Base-by-base conservation (phyloP, 2,888 invertebrate species). In the Hyppa rectilinea region DNA sequence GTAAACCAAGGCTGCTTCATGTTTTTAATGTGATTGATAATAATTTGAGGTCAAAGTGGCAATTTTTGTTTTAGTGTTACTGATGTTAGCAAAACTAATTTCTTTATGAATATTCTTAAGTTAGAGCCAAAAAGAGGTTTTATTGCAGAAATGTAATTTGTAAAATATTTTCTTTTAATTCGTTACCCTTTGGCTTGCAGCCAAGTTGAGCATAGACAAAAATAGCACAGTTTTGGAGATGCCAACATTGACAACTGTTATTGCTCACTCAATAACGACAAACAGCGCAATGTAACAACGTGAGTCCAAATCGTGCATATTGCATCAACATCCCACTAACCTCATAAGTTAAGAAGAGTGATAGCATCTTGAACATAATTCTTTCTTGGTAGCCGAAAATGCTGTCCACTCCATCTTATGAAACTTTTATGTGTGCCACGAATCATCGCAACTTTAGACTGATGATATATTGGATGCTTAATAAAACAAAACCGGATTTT, bases 341-440 rank as follows among this genome's bases (percentile, higher is more conserved):
- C 82, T 79, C 79, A 82, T 82, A 67, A 63, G 55, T 78, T 82
- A 78, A 66, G 45, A 70, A 6, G 26, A 45, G 14, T 45, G 78
- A 79, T 79, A 72, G 58, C 47, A 79, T 79, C 78, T 71, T 45
- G n/a, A 66, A 72, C 60, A 71, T 71, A 52, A 64, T 67, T 77
- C 31, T 67, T 66, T 52, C 60, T 49, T 77, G 60, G 64, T 64
- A 76, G 47, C 34, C 20, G 43, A 52, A 75, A 80, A 49, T 38
- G 36, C 23, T 23, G 38, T 74, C 52, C 36, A 47, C 58, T 43
- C 3, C 10, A 29, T 23, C 17, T 78, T 61, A 62, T 53, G 71
- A 45, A 78, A 78, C 31, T 23, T 52, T 29, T 20, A 55, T 38
- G 17, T 53, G 52, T 40, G 34, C 10, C 45, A 53, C 26, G 34